Evolutionary conservation across 2,888 invertebrate genomes (phyloP), one percentile per base, ranked within the genome.

Genomic region (Drosophila crucigera): DNA sequence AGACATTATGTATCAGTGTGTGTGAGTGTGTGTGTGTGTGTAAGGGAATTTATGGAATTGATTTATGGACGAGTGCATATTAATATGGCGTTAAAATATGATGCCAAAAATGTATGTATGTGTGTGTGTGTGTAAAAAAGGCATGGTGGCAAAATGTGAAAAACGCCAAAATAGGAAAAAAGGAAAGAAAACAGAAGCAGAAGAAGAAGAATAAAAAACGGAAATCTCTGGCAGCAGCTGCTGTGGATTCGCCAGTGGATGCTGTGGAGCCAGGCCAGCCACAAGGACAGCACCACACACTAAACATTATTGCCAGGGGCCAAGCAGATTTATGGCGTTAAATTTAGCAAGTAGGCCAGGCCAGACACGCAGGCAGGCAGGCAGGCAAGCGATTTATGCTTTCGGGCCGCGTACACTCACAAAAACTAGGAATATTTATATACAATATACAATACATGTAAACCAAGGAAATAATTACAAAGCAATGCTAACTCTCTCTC

Each of bases 61-160:
- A 85, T 85, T 89, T 85, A 86, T 84, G 74, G 72, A 47, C 73
- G 82, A 84, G 87, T 87, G 86, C 90, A 87, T 87, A 87, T 89
- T 86, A 86, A 89, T 86, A 89, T 86, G 89, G 89, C 86, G 87
- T 86, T 87, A 87, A 87, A 89, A 87, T 87, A 87, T 87, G 87
- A 87, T 87, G 85, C 88, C 82, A 76, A 71, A 89, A 87, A 89
- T 87, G 83, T 87, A 80, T 87, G 25, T 59, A 68, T 49, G 49
- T 14, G 43, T 22, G 43, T 43, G 43, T 49, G 47, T 25, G 25
- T 16, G 2, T 22, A 58, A 58, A 43, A 58, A 58, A n/a, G 30
- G 31, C 41, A 31, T 41, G 41, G 22, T 30, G 22, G 47, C 25
- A n/a, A 41, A 56, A 56, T 55, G 55, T 55, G 11, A 50, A 50